These are phyloP conservation scores for Halictus quadricinctus DNA, from an alignment of 2,888 invertebrate species.

Conservation along the genomic window DNA sequence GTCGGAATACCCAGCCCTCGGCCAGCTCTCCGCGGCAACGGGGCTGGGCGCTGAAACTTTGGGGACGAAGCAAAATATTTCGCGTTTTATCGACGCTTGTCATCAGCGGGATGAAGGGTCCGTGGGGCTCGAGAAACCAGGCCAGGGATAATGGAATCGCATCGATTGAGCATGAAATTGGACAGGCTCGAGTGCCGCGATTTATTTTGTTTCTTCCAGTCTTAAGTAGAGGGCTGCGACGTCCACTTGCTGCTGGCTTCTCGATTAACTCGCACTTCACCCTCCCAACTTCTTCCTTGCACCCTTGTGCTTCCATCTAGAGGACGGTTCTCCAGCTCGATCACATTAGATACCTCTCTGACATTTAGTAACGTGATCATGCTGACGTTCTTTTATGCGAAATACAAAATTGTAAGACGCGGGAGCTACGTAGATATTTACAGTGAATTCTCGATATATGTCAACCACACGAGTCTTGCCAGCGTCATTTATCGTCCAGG, in stretches of 20 bases:
- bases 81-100: conserved; percentile 60
- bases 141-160: conserved; percentile 40
- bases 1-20: conserved; percentile 38
- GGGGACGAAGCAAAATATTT: conserved; percentile 58
- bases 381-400: no score
- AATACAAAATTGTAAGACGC: no score
- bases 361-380: neutral
- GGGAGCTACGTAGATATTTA: no score
- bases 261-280: conserved; percentile 8
- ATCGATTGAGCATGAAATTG: conserved; percentile 45
- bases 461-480: no score
- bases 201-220: conserved; percentile 13
- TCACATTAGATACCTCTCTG: neutral
- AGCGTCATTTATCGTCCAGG: no score
- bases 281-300: neutral
- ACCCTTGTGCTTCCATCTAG: neutral
- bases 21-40: neutral
- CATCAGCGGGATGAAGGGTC: conserved; percentile 37
- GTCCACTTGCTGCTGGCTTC: neutral
- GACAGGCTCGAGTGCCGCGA: conserved; percentile 11
- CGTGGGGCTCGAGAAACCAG: conserved; percentile 12
- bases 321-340: neutral
- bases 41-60: conserved; percentile 62
- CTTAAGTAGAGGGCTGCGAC: neutral
- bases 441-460: no score